Conservation (phyloP, 2,113 vertebrate genomes). For the Labeo catla region DNA sequence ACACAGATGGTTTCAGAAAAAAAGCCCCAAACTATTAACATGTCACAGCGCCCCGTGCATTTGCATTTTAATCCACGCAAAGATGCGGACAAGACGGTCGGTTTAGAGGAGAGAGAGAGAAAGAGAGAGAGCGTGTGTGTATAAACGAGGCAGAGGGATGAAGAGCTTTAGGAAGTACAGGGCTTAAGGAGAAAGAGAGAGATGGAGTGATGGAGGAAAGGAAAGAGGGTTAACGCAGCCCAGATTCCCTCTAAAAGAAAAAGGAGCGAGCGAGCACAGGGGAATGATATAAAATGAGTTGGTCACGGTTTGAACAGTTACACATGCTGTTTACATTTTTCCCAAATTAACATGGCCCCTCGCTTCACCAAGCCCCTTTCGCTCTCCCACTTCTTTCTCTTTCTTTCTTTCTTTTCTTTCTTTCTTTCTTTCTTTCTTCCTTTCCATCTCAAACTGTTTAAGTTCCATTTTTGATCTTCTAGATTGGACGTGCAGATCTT, state of each 20-base stretch:
- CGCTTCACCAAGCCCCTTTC: conserved; percentile 73
- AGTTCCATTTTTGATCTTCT: conserved; percentile 9
- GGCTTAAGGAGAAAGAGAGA: conserved; percentile 56
- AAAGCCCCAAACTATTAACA: conserved; percentile 34
- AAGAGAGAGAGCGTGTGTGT: not conserved
- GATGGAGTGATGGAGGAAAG: conserved; percentile 54
- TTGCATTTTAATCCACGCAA: conserved; percentile 60
- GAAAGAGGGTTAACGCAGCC: conserved; percentile 76
- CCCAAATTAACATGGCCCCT: conserved; percentile 86
- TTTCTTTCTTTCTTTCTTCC: conserved; percentile 51
- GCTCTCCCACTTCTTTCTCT: conserved; percentile 53
- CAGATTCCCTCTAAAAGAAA: conserved; percentile 69
- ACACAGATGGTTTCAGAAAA: conserved; percentile 7
- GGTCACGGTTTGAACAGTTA: conserved; percentile 87
- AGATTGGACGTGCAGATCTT: conserved; percentile 51
- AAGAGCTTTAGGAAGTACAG: conserved; percentile 43
- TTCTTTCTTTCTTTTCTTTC: conserved; percentile 44
- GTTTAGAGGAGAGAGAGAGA: conserved; percentile 1
- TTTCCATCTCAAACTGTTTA: not conserved
- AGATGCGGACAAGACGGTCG: conserved; percentile 2
- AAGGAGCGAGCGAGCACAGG: conserved; percentile 71
- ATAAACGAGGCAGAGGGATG: conserved; percentile 16
- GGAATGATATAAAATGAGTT: conserved; percentile 84
- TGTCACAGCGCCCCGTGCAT: conserved; percentile 68
- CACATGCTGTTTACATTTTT: conserved; percentile 89